These are phyloP conservation scores for Pecten maximus DNA, from an alignment of 2,888 invertebrate species.

Conservation along the genomic window DNA sequence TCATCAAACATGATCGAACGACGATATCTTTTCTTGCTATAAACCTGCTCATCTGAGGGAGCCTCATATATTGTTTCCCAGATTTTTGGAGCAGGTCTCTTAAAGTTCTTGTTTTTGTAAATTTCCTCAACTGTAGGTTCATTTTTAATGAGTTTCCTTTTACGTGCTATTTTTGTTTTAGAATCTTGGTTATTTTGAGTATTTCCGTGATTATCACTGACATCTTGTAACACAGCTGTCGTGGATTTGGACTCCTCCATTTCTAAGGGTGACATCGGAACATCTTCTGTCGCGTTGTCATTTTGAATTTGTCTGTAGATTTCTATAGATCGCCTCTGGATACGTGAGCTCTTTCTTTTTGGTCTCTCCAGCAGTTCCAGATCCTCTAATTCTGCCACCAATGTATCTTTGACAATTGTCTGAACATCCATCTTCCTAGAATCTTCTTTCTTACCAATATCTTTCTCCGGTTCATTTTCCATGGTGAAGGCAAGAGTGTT, in stretches of 20 bases:
- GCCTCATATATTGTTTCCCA: constrained; percentile 75
- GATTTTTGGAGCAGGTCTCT: constrained; percentile 64
- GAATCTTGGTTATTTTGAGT: constrained; percentile 35
- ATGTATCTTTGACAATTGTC: neutral
- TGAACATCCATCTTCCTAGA: neutral
- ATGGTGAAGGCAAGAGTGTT: neutral
- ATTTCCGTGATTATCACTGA: neutral
- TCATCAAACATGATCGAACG: constrained; percentile 66
- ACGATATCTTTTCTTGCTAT: constrained; percentile 62
- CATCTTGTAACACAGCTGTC: neutral
- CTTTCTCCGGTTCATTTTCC: neutral
- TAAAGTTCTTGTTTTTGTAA: constrained; percentile 71
- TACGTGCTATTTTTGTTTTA: constrained; percentile 36
- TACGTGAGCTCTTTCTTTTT: neutral
- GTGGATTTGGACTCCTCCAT: neutral
- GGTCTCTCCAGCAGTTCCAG: constrained; percentile 1
- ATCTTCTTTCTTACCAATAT: neutral
- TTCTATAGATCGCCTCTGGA: constrained; percentile 18
- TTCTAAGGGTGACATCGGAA: neutral
- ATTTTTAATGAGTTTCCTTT: constrained; percentile 52
- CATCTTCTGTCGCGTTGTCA: neutral
- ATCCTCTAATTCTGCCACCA: neutral
- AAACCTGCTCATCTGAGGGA: constrained; percentile 54
- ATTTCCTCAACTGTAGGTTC: constrained; percentile 63
- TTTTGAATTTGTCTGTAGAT: neutral